Conservation (phyloP, 2,888 invertebrate genomes). For the Ormyrus nitidulus region DNA sequence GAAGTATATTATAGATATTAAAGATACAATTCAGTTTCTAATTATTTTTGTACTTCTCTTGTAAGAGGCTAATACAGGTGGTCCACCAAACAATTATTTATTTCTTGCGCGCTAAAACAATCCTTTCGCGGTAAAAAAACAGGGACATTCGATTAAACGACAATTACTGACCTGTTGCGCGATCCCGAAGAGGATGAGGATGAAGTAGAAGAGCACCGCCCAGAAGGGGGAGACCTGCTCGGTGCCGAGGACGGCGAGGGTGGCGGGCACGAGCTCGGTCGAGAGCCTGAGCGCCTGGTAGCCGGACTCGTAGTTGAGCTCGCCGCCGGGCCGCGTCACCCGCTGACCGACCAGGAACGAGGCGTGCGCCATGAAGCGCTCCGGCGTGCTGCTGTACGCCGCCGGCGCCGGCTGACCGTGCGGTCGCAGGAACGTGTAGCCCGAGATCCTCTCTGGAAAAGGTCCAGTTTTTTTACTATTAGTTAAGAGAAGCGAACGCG, state of each 20-base stretch:
- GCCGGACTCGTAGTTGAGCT: slow-evolving; percentile 81
- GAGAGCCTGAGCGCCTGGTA: slow-evolving; percentile 90
- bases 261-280: slow-evolving; percentile 93
- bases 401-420: slow-evolving; percentile 80
- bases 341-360: slow-evolving; percentile 84
- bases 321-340: slow-evolving; percentile 79
- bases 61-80: no score
- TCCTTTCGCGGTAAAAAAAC: no score
- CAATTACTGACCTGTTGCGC: slow-evolving; percentile 84
- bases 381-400: slow-evolving; percentile 79
- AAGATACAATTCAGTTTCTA: no score
- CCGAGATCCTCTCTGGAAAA: slow-evolving; percentile 82
- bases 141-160: neutral
- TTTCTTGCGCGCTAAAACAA: no score
- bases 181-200: slow-evolving; percentile 89
- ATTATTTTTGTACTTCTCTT: no score
- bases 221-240: slow-evolving; percentile 90
- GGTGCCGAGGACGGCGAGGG: slow-evolving; percentile 85
- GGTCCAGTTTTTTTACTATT: no score
- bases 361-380: slow-evolving; percentile 83
- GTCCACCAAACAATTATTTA: no score
- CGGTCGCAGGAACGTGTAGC: slow-evolving; percentile 84
- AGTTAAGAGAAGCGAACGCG: no score
- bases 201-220: slow-evolving; percentile 91
- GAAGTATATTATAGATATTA: no score